A percentile compares a stretch with the other conserved stretches of the same genome.
phyloP scores from a whole-genome alignment of 2,888 invertebrate species.

The Branchipolynoe longqiensis region DNA sequence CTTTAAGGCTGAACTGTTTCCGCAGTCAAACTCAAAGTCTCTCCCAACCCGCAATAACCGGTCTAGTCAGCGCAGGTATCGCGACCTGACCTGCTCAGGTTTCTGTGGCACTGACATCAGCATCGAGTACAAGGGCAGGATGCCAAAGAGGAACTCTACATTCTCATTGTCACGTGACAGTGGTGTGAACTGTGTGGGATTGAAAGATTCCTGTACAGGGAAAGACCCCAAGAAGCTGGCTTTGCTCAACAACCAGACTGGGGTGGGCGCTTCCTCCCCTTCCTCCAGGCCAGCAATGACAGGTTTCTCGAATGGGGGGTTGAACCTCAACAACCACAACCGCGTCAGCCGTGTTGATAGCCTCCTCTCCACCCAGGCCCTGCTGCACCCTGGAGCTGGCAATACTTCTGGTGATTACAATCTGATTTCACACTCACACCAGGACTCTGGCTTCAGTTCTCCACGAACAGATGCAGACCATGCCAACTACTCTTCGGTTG shows the following conservation, averaged over 20 bases:
- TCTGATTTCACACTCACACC: neutral
- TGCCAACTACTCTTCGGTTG: constrained; percentile 9
- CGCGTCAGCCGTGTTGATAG: neutral
- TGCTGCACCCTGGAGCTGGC: neutral
- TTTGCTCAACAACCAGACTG: constrained; percentile 28
- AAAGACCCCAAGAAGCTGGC: constrained; percentile 7
- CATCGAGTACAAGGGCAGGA: constrained; percentile 74
- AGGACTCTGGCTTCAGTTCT: constrained; percentile 52
- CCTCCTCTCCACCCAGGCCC: neutral
- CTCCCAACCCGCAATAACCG: neutral
- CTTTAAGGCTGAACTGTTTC: neutral
- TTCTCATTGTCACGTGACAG: constrained; percentile 75
- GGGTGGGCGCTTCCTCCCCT: neutral
- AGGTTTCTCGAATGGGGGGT: neutral
- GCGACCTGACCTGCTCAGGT: constrained; percentile 40
- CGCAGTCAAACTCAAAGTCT: constrained; percentile 8
- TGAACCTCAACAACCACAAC: constrained; percentile 35
- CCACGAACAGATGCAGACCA: constrained; percentile 51
- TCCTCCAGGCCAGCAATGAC: too few relatives aligned
- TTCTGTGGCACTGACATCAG: constrained; percentile 61
- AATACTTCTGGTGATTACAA: neutral
- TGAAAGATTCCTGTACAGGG: constrained; percentile 60
- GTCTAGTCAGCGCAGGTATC: constrained; percentile 29
- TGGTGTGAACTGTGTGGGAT: constrained; percentile 79
- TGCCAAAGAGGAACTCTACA: constrained; percentile 74